Conservation (phyloP, 1,140 invertebrate genomes). For the Lanistes nyassanus region DNA sequence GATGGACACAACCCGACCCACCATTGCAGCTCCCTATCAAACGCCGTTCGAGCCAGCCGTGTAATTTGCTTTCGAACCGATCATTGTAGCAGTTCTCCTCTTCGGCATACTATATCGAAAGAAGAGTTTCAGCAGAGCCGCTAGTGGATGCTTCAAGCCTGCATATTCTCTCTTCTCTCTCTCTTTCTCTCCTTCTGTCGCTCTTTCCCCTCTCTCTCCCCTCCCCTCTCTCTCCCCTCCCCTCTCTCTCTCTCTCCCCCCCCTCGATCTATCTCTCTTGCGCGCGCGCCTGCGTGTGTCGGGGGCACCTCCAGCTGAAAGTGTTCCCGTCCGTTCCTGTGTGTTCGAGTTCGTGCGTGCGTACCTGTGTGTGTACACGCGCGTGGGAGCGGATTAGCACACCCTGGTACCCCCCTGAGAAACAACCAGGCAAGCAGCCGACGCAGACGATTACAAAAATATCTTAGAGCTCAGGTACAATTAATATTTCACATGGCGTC, state of each 20-base stretch:
- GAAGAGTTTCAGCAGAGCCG: not conserved
- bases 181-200: not conserved
- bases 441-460: not conserved
- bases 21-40: not conserved
- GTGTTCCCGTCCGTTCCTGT: not conserved
- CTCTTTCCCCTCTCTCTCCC: conserved; percentile 8
- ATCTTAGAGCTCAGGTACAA: no score
- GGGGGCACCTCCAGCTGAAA: conserved; percentile 1
- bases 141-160: no score
- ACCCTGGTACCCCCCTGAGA: not conserved
- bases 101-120: not conserved
- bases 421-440: not conserved
- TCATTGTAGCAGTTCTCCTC: not conserved
- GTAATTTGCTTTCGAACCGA: not conserved
- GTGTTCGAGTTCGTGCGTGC: not conserved
- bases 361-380: not conserved
- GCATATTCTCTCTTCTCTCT: not conserved
- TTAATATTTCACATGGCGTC: no score
- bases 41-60: not conserved
- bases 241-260: not conserved
- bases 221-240: not conserved
- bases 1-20: no score
- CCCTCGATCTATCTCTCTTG: not conserved
- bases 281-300: not conserved
- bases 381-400: not conserved